A percentile compares a stretch with the other conserved stretches of the same genome.
Conservation (phyloP, 1,140 invertebrate genomes). For the Lordiphosa stackelbergi region DNA sequence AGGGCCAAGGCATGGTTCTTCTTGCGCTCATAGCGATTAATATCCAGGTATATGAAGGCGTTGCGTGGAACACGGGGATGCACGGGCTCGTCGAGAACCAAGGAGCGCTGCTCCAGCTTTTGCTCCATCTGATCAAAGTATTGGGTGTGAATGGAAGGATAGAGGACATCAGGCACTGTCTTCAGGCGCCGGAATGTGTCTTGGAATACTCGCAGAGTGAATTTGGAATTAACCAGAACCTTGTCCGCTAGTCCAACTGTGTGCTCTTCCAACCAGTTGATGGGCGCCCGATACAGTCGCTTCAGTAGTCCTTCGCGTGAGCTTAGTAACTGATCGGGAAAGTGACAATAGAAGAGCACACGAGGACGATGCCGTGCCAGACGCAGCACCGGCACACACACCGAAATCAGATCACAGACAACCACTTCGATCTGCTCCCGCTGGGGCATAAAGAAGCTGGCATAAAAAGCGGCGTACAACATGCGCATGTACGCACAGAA, state of each 20-base stretch:
- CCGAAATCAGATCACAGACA: slow-evolving; percentile 95
- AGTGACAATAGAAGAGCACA: slow-evolving; percentile 98
- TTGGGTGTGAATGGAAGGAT: slow-evolving; percentile 94
- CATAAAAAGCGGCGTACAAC: slow-evolving; percentile 87
- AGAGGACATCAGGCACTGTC: slow-evolving; percentile 88
- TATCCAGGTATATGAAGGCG: slow-evolving; percentile 89
- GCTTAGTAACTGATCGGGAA: slow-evolving; percentile 95
- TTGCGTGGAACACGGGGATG: slow-evolving; percentile 77
- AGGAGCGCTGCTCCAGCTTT: slow-evolving; percentile 63
- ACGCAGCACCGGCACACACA: slow-evolving; percentile 89
- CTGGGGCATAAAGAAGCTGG: slow-evolving; percentile 79
- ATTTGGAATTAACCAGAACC: slow-evolving; percentile 96
- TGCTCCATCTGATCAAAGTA: slow-evolving; percentile 82
- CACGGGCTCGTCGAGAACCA: slow-evolving; percentile 39
- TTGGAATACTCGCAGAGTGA: slow-evolving; percentile 90
- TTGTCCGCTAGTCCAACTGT: slow-evolving; percentile 91
- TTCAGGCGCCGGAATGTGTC: slow-evolving; percentile 88
- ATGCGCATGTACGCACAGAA: slow-evolving; percentile 96
- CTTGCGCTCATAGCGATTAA: slow-evolving; percentile 98
- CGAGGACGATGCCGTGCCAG: slow-evolving; percentile 80
- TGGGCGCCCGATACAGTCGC: slow-evolving; percentile 88
- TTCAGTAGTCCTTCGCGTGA: slow-evolving; percentile 83
- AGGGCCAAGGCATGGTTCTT: slow-evolving; percentile 95
- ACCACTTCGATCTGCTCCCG: slow-evolving; percentile 86
- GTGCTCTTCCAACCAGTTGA: slow-evolving; percentile 95